Conservation (phyloP, 1,140 invertebrate species). For the Aphelinus atriplicis region DNA sequence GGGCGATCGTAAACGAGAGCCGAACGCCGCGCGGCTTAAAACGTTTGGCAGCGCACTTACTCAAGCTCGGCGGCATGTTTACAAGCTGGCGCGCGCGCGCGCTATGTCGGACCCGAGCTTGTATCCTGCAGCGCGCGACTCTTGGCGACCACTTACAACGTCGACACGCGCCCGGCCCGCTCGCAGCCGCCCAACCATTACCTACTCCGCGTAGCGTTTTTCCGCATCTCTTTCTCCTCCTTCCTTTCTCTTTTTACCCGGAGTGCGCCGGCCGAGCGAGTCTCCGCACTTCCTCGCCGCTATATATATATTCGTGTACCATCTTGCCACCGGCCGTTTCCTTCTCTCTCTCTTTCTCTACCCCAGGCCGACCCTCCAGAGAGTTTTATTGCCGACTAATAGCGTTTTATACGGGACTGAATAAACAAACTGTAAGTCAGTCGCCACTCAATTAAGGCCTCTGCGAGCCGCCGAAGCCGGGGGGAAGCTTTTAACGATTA, state of each 20-base stretch:
- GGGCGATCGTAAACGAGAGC: no score
- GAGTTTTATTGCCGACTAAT: slow-evolving; percentile 22
- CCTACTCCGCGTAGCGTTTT: background rate
- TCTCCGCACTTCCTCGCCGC: no score
- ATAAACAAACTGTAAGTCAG: slow-evolving; percentile 27
- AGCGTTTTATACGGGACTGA: slow-evolving; percentile 11
- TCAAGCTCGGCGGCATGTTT: no score
- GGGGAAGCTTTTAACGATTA: slow-evolving; percentile 10
- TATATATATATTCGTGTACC: no score
- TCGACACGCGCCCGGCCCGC: background rate
- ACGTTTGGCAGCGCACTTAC: background rate
- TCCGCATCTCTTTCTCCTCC: background rate
- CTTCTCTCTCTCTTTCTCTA: background rate
- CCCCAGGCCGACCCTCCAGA: background rate
- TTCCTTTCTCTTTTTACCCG: background rate
- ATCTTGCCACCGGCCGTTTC: no score
- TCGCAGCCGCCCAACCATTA: background rate
- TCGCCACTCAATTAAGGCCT: slow-evolving; percentile 19
- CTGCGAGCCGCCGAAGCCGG: background rate
- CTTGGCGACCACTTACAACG: slow-evolving; percentile 20
- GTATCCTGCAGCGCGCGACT: background rate
- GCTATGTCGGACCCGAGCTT: background rate
- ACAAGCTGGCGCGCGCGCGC: background rate
- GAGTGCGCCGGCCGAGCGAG: no score
- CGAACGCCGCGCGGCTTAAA: background rate